Base-by-base conservation (phyloP, 2,797 vertebrate genomes). In the Mallotus villosus region DNA sequence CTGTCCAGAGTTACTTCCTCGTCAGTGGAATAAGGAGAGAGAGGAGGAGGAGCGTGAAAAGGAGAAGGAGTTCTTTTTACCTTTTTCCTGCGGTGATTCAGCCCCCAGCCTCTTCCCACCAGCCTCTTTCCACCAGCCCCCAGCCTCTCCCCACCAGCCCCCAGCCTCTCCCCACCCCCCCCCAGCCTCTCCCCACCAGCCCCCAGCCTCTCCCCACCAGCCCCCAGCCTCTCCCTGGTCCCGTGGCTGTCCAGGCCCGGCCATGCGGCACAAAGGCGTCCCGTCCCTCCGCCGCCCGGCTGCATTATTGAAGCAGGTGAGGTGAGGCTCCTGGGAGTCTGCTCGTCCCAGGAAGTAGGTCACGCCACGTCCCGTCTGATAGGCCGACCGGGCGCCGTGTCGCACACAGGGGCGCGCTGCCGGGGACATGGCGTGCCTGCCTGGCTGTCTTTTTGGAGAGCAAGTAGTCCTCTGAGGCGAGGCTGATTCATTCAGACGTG, bases 231-330 rank as follows among this genome's bases (percentile, higher is more conserved):
- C 24, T 5, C 49, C 62, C 76, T 65, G 27, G 24, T 5, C 64
- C 9, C 2, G 41, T 85, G 84, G 76, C 83, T 81, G 79, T 14
- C 16, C 24, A 27, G 24, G 14, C 59, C 19, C 19, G 6, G 53
- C 1, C 49, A 53, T 8, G 17, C 24, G 11, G 27, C 62, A 41
- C n/a, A 65, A 14, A 16, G 14, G 49, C 22, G 21, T 2, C 17
- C 84, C 16, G 85, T 77, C 77, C 79, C 76, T 70, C 88, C 81
- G 74, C 61, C 57, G 69, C 72, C 46, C 62, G 72, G 71, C 51
- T 90, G 80, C 89, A 92, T 91, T 78, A 90, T 93, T 91, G 78
- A 91, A 81, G 76, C 77, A 76, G 84, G 85, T 87, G 81, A 34
- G 53, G 67, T 51, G 70, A 58, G 34, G 46, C 51, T 77, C 78